These are phyloP conservation scores for Clarias gariepinus DNA, from an alignment of 2,113 vertebrate genomes.

Conservation along the genomic window DNA sequence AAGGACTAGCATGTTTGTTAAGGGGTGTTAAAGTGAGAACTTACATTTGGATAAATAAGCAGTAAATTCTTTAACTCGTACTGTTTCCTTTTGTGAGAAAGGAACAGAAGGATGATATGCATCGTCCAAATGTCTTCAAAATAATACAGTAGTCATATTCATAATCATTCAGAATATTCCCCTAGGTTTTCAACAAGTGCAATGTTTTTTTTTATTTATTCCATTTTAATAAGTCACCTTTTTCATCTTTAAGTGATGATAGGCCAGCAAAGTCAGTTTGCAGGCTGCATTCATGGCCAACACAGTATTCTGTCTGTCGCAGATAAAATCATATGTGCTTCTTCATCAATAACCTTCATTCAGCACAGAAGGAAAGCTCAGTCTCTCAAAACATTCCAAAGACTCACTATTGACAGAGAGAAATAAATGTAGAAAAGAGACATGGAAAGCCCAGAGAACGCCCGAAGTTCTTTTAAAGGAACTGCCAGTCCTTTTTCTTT, in stretches of 20 bases:
- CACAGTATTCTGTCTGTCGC: slow-evolving; percentile 1
- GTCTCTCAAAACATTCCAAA: slow-evolving; percentile 9
- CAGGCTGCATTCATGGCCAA: slow-evolving; percentile 22
- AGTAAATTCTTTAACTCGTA: slow-evolving; percentile 23
- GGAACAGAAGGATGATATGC: not conserved
- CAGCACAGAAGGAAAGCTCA: not conserved
- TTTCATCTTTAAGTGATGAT: slow-evolving; percentile 6
- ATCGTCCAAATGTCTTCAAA: not conserved
- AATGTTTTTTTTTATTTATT: not conserved
- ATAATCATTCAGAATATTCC: slow-evolving; percentile 8
- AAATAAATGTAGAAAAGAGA: slow-evolving; percentile 34
- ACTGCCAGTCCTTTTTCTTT: not conserved
- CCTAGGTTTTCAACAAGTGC: not conserved
- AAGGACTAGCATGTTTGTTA: not conserved
- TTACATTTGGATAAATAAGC: slow-evolving; percentile 3
- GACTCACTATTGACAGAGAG: slow-evolving; percentile 20
- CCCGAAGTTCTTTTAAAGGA: slow-evolving; percentile 25
- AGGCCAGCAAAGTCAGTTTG: not conserved
- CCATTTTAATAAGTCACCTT: not conserved
- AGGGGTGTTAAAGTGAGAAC: not conserved
- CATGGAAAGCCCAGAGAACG: slow-evolving; percentile 9
- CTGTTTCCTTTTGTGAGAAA: not conserved
- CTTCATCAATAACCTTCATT: slow-evolving; percentile 35
- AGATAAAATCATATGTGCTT: not conserved
- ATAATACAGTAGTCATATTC: not conserved